phyloP scores from a whole-genome alignment of 2,888 invertebrate species.

The Ormyrus rosae region DNA sequence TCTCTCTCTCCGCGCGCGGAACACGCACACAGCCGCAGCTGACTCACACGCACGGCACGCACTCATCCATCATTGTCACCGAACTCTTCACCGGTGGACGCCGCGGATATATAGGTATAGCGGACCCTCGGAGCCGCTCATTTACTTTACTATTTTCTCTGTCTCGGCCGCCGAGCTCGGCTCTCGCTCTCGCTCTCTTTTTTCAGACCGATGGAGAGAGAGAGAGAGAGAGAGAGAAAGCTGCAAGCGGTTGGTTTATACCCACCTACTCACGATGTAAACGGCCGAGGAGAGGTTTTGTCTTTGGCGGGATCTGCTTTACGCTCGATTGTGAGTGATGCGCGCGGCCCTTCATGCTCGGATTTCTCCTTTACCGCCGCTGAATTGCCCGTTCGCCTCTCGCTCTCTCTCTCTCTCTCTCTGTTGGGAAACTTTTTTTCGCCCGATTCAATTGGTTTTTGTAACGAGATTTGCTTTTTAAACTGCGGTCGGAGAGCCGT shows the following conservation, averaged over 20 bases:
- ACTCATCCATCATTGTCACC: slow-evolving; percentile 76
- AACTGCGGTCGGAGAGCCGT: no score
- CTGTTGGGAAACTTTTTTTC: no score
- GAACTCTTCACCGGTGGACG: slow-evolving; percentile 65
- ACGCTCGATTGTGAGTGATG: background rate
- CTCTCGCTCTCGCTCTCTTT: slow-evolving; percentile 10
- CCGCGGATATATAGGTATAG: slow-evolving; percentile 11
- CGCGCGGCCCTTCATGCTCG: background rate
- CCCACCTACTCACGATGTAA: slow-evolving; percentile 31
- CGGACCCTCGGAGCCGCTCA: background rate
- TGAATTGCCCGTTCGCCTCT: background rate
- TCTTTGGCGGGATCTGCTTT: slow-evolving; percentile 7
- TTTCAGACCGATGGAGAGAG: background rate
- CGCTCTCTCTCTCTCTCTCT: no score
- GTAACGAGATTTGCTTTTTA: no score
- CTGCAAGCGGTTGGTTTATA: background rate
- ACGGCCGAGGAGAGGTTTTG: slow-evolving; percentile 18
- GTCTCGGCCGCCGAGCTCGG: background rate
- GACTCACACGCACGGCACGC: slow-evolving; percentile 58
- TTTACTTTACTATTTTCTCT: background rate
- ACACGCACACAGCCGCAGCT: slow-evolving; percentile 65
- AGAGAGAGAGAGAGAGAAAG: slow-evolving; percentile 1
- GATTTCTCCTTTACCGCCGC: background rate
- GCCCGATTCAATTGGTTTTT: no score
- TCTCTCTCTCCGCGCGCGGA: slow-evolving; percentile 59